Evolutionary conservation across 2,113 vertebrate genomes (phyloP).

Genomic region (Mustela nigripes): DNA sequence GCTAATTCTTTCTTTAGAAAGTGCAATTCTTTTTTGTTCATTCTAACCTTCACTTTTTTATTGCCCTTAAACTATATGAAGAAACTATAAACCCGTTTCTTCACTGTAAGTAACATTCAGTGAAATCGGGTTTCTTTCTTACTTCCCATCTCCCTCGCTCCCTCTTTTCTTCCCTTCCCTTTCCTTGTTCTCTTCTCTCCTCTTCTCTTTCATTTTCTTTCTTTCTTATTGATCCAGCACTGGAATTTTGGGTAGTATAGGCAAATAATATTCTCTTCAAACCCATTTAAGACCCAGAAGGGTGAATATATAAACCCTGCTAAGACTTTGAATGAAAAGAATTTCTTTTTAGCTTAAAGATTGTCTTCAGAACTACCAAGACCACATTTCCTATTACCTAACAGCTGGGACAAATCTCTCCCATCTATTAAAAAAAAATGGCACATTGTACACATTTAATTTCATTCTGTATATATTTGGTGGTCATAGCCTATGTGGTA

Average conservation of each 20-base stretch:
- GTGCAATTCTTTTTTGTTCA: background rate
- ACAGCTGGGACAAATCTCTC: background rate
- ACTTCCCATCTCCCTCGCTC: background rate
- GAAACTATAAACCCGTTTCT: background rate
- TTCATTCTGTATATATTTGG: background rate
- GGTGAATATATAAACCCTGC: background rate
- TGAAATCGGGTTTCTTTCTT: background rate
- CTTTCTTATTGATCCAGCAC: background rate
- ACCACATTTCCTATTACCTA: background rate
- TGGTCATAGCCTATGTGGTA: background rate
- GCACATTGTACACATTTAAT: background rate
- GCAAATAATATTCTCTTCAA: background rate
- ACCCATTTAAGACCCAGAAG: background rate
- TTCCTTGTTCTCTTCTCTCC: background rate
- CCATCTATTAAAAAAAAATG: background rate
- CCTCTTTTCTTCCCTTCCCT: background rate
- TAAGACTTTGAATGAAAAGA: background rate
- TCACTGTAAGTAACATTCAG: background rate
- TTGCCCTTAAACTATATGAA: background rate
- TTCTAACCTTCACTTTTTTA: background rate
- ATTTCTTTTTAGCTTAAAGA: background rate
- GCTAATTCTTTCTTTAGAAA: background rate
- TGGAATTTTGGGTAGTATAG: background rate
- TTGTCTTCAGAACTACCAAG: background rate
- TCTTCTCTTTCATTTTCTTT: background rate